Evolutionary conservation across 2,888 invertebrate species (phyloP).

Genomic region (Xiphydria camelus): DNA sequence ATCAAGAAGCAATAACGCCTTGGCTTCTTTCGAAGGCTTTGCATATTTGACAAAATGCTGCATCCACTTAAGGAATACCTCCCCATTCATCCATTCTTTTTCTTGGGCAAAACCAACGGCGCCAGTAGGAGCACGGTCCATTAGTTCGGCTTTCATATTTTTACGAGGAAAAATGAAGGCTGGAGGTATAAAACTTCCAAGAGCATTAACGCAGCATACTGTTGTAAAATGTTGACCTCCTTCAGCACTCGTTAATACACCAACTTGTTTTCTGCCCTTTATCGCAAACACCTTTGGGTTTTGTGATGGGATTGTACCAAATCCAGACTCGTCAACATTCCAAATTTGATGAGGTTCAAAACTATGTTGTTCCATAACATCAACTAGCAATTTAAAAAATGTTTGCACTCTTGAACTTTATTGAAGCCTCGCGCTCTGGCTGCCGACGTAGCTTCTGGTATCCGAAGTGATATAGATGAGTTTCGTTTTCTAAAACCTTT

Average conservation of each 20-base stretch:
- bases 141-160: constrained; percentile 25
- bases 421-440: no score
- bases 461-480: constrained; percentile 16
- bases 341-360: no score
- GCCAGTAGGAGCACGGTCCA: constrained; percentile 23
- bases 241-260: no score
- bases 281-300: no score
- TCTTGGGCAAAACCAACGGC: constrained; percentile 15
- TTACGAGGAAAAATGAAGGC: constrained; percentile 25
- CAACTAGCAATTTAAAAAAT: no score
- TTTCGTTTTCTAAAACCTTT: constrained; percentile 21
- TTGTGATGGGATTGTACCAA: no score
- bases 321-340: no score
- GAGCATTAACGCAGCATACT: constrained; percentile 18
- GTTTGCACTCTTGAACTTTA: no score
- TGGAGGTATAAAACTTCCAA: constrained; percentile 21
- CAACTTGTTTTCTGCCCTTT: no score
- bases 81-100: constrained; percentile 27
- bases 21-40: not conserved
- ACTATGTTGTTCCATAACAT: no score
- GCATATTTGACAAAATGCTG: constrained; percentile 11
- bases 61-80: constrained; percentile 20
- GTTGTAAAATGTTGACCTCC: no score
- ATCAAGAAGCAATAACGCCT: not conserved
- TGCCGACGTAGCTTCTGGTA: constrained; percentile 15